These are phyloP conservation scores for Idaea dimidiata DNA, from an alignment of 2,888 invertebrate species.

Conservation along the genomic window DNA sequence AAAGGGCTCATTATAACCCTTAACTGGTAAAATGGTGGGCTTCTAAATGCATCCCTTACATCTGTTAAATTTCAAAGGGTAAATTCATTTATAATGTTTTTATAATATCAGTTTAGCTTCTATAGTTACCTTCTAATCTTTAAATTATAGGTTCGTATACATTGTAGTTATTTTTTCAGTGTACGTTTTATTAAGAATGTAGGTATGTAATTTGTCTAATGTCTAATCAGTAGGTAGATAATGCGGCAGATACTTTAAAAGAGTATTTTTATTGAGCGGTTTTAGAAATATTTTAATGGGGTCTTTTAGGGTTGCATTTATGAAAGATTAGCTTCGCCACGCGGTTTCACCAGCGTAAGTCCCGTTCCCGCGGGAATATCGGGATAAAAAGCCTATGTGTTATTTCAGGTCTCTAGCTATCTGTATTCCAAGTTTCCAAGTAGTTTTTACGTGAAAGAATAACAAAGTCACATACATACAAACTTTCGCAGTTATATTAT, in stretches of 20 bases:
- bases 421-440: too few relatives aligned
- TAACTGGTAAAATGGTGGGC: slow-evolving; percentile 35
- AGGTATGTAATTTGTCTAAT: not conserved
- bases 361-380: too few relatives aligned
- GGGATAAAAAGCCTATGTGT: too few relatives aligned
- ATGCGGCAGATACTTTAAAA: not conserved
- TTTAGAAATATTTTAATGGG: not conserved
- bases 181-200: not conserved
- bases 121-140: not conserved
- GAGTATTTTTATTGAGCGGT: not conserved
- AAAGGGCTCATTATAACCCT: not conserved
- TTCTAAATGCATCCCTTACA: slow-evolving; percentile 53
- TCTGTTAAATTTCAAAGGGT: slow-evolving; percentile 55
- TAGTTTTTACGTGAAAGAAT: too few relatives aligned
- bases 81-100: slow-evolving; percentile 75
- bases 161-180: not conserved
- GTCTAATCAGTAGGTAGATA: not conserved
- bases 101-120: slow-evolving; percentile 50
- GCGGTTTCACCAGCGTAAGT: too few relatives aligned
- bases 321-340: not conserved
- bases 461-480: too few relatives aligned
- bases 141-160: not conserved
- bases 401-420: too few relatives aligned
- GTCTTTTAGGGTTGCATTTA: not conserved
- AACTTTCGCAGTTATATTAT: too few relatives aligned